Evolutionary conservation across 1,140 invertebrate genomes (phyloP).

Genomic region (Platyscapa corneri): DNA sequence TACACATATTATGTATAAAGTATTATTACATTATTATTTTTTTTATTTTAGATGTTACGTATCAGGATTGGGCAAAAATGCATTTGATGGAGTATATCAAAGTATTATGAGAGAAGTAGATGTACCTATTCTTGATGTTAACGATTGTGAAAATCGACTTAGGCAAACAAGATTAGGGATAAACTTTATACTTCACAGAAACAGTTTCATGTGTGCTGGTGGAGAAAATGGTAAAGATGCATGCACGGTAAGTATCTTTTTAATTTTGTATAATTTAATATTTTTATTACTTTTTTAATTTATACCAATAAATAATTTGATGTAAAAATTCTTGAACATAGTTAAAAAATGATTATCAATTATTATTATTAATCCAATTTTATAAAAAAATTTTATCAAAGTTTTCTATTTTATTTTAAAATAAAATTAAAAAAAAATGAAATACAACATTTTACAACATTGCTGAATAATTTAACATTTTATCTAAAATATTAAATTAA

Average conservation of each 20-base stretch:
- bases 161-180: slow-evolving; percentile 79
- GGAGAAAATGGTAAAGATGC: slow-evolving; percentile 85
- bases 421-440: too few species aligned
- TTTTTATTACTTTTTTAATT: too few species aligned
- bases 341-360: too few species aligned
- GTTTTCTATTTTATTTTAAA: too few species aligned
- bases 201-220: slow-evolving; percentile 85
- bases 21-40: not conserved
- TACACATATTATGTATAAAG: not conserved
- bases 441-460: too few species aligned
- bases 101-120: slow-evolving; percentile 82
- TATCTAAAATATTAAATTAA: too few species aligned
- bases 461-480: too few species aligned
- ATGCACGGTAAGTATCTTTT: slow-evolving; percentile 76
- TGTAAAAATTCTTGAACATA: too few species aligned
- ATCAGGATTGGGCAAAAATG: slow-evolving; percentile 88
- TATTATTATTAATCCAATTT: too few species aligned
- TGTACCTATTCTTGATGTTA: slow-evolving; percentile 79
- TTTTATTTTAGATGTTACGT: slow-evolving; percentile 78
- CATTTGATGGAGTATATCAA: slow-evolving; percentile 83
- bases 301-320: too few species aligned
- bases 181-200: slow-evolving; percentile 77
- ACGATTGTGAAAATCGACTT: slow-evolving; percentile 79
- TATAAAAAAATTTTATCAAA: too few species aligned
- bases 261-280: too few species aligned